Evolutionary conservation across 2,888 invertebrate genomes (phyloP).

Genomic region (Acanthoscelides obtectus): DNA sequence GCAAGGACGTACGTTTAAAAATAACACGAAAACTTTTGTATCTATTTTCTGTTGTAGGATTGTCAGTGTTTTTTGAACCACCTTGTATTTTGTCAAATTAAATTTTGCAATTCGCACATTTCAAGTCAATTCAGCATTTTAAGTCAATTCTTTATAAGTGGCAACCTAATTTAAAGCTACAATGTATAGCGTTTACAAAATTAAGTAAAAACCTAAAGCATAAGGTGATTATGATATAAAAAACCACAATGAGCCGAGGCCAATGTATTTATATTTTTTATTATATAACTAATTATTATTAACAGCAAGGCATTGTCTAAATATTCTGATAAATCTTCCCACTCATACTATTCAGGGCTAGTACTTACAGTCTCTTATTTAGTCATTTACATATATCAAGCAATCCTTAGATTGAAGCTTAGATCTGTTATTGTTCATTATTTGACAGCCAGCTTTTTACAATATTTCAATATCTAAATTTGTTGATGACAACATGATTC

Average conservation of each 20-base stretch:
- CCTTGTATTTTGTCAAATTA: too few relatives aligned
- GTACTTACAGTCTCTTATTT: neutral
- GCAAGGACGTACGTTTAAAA: too few relatives aligned
- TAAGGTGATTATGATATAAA: neutral
- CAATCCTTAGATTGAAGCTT: neutral
- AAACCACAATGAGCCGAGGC: neutral
- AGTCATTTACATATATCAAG: neutral
- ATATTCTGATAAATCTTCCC: neutral
- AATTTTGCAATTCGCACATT: too few relatives aligned
- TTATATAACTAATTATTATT: neutral
- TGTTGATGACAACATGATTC: neutral
- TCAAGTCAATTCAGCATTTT: neutral
- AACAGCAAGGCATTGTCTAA: neutral
- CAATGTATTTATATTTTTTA: neutral
- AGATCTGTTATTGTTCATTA: neutral
- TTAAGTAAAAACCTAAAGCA: neutral
- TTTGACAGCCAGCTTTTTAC: neutral
- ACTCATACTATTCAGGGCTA: neutral
- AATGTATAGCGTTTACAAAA: neutral
- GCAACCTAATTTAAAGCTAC: neutral
- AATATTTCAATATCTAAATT: neutral
- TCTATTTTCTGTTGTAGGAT: too few relatives aligned
- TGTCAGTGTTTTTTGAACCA: too few relatives aligned
- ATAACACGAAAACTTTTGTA: too few relatives aligned
- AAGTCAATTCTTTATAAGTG: neutral